phyloP scores from a whole-genome alignment of 2,797 vertebrate species.

The Mormyrops attenuatus region DNA sequence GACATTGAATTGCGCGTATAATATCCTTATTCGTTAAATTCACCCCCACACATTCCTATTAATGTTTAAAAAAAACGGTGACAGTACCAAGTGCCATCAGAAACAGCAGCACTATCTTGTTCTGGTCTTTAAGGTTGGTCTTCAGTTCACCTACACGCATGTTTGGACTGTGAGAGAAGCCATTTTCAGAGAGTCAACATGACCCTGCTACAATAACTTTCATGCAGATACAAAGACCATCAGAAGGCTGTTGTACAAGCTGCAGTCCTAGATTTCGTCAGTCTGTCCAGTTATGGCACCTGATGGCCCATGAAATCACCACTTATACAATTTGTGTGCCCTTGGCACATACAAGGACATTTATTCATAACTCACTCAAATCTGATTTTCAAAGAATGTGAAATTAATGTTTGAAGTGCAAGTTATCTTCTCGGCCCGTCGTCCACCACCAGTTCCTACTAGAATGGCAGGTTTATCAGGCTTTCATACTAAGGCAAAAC shows the following conservation, averaged over 20 bases:
- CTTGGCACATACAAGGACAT: not conserved
- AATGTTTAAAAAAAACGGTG: not conserved
- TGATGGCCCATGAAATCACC: not conserved
- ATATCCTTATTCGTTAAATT: not conserved
- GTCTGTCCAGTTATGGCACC: not conserved
- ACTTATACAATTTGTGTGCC: not conserved
- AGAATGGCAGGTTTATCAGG: not conserved
- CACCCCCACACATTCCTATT: not conserved
- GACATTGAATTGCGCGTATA: not conserved
- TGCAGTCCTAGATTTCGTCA: not conserved
- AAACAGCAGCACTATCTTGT: not conserved
- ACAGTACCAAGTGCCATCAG: not conserved
- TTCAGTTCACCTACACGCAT: not conserved
- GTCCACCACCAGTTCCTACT: not conserved
- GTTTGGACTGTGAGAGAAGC: not conserved
- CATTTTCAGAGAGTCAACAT: not conserved
- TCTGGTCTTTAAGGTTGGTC: not conserved
- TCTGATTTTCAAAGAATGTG: not conserved
- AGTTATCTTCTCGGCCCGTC: not conserved
- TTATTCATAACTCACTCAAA: not conserved
- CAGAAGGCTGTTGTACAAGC: not conserved
- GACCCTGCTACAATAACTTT: not conserved
- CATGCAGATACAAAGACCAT: not conserved
- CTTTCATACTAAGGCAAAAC: not conserved
- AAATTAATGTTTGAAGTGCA: not conserved